A percentile compares a stretch with the other conserved stretches of the same genome.
Evolutionary conservation across 1,140 invertebrate genomes (phyloP).

Genomic region (Parapsyche elsis): DNA sequence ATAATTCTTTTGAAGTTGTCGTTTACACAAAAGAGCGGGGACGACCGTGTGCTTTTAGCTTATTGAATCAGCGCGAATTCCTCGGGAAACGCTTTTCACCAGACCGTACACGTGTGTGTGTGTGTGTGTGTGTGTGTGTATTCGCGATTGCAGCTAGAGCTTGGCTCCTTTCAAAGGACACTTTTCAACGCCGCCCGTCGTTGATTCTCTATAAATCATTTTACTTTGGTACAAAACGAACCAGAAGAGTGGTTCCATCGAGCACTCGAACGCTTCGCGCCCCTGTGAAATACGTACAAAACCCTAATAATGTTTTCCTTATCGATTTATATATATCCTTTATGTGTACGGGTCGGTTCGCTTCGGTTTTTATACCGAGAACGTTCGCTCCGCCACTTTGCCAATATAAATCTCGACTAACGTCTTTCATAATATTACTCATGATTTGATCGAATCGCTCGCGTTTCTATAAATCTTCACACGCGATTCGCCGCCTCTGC

Average conservation of each 20-base stretch:
- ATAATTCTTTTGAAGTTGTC: conserved; percentile 37
- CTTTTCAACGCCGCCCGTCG: conserved; percentile 2
- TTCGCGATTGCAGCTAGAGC: too few species aligned
- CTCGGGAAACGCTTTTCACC: conserved; percentile 31
- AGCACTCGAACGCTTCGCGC: background rate
- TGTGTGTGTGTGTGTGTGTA: too few species aligned
- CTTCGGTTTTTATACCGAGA: background rate
- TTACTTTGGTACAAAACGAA: conserved; percentile 32
- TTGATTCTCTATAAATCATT: conserved; percentile 39
- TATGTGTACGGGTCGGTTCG: background rate
- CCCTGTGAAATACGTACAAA: background rate
- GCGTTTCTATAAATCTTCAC: background rate
- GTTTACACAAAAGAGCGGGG: conserved; percentile 12
- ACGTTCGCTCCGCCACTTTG: background rate
- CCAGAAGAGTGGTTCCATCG: conserved; percentile 13
- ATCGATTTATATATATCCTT: conserved; percentile 36
- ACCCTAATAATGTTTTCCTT: conserved; percentile 31
- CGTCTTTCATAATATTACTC: background rate
- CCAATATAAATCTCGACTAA: conserved; percentile 4
- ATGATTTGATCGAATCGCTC: background rate
- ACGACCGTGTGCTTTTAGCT: conserved; percentile 35
- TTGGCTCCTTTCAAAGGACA: conserved; percentile 24
- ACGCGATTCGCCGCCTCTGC: background rate
- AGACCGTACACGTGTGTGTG: too few species aligned
- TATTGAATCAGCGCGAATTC: conserved; percentile 33